Evolutionary conservation across 1,140 invertebrate genomes (phyloP).

Genomic region (Choristoneura fumiferana): DNA sequence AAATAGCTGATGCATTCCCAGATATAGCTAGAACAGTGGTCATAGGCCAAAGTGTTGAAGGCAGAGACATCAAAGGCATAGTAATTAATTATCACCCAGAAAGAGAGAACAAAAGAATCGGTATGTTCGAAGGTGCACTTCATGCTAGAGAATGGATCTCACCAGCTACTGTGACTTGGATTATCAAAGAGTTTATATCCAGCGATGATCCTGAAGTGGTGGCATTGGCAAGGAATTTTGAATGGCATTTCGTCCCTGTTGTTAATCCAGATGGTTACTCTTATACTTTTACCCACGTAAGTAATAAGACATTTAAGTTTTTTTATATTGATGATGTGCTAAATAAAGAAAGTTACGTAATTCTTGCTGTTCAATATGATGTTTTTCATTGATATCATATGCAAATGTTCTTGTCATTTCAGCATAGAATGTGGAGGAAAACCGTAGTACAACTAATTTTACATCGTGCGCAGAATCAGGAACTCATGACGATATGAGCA

Average conservation of each 20-base stretch:
- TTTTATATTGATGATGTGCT: conserved; percentile 2
- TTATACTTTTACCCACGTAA: conserved; percentile 80
- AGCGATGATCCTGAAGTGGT: conserved; percentile 72
- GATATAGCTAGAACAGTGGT: conserved; percentile 72
- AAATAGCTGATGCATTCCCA: conserved; percentile 57
- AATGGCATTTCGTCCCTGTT: conserved; percentile 82
- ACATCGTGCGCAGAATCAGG: conserved; percentile 40
- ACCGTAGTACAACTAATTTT: conserved; percentile 54
- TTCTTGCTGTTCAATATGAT: neutral
- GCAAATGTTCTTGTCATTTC: conserved; percentile 28
- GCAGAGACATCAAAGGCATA: conserved; percentile 82
- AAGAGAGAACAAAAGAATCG: conserved; percentile 37
- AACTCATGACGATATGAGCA: conserved; percentile 53
- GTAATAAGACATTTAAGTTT: conserved; percentile 26
- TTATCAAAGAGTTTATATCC: conserved; percentile 83
- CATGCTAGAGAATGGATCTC: conserved; percentile 91
- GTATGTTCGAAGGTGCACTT: conserved; percentile 81
- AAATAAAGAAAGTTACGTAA: neutral
- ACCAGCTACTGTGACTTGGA: conserved; percentile 84
- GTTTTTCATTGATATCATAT: neutral
- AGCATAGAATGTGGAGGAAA: conserved; percentile 89
- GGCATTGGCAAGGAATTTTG: conserved; percentile 79
- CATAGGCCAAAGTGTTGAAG: conserved; percentile 81
- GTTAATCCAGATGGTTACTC: conserved; percentile 87
- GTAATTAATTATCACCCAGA: conserved; percentile 78